A percentile compares a stretch with the other conserved stretches of the same genome.
Conservation (phyloP, 2,113 vertebrate genomes). For the Pseudopipra pipra region DNA sequence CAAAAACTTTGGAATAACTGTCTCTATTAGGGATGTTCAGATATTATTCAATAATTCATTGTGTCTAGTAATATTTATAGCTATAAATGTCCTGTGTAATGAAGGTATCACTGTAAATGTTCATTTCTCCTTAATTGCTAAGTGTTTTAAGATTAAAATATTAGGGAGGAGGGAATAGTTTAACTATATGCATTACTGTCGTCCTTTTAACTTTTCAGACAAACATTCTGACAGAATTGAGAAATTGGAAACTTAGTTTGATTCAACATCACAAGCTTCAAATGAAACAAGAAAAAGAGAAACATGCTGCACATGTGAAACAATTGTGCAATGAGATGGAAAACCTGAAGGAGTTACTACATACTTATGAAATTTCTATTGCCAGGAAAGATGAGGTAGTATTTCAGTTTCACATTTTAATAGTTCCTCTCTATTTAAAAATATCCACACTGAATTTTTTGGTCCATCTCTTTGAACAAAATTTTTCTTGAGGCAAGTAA, state of each 20-base stretch:
- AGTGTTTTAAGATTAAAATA: not conserved
- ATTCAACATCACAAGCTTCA: slow-evolving; percentile 86
- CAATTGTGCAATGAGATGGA: slow-evolving; percentile 78
- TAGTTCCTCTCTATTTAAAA: not conserved
- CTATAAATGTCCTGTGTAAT: not conserved
- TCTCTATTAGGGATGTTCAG: not conserved
- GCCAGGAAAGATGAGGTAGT: slow-evolving; percentile 92
- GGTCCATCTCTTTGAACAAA: not conserved
- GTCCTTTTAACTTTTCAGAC: slow-evolving; percentile 73
- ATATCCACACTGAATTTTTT: not conserved
- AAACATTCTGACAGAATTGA: slow-evolving; percentile 88
- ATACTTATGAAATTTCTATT: slow-evolving; percentile 84
- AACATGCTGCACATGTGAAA: slow-evolving; percentile 71
- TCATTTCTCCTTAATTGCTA: not conserved
- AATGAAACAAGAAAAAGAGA: slow-evolving; percentile 85
- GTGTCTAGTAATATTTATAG: not conserved
- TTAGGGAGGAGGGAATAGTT: not conserved
- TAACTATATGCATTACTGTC: not conserved
- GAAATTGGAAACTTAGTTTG: slow-evolving; percentile 88
- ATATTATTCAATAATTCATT: not conserved
- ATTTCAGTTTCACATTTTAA: not conserved
- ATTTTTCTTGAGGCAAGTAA: not conserved
- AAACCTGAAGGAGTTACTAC: slow-evolving; percentile 83
- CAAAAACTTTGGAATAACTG: not conserved
- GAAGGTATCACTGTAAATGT: not conserved